Percentiles rank a stretch among this genome's conserved stretches.
phyloP scores from a whole-genome alignment of 2,797 vertebrate species.

The Eurystomus glaucurus region DNA sequence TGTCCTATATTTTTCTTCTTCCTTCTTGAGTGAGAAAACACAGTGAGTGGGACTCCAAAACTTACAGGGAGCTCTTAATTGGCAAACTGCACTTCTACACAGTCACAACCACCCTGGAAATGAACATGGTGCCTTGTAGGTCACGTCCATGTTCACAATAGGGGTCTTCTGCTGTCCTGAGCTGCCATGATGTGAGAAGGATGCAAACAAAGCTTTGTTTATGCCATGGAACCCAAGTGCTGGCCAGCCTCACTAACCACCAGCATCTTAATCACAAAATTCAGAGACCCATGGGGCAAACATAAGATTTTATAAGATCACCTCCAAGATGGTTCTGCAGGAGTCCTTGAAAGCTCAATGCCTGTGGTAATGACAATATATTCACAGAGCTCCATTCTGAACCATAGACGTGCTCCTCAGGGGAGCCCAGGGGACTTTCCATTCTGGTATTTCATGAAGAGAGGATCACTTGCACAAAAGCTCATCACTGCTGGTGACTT shows the following conservation, averaged over 20 bases:
- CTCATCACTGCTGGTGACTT: neutral
- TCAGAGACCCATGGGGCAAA: neutral
- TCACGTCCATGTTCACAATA: neutral
- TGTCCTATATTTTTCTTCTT: neutral
- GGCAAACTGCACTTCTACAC: neutral
- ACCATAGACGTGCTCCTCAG: rapidly evolving
- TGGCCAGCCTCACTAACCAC: neutral
- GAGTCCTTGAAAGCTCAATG: neutral
- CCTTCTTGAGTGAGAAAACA: neutral
- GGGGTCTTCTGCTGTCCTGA: neutral
- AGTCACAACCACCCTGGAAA: neutral
- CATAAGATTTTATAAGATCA: neutral
- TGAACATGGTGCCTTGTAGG: rapidly evolving
- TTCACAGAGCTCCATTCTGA: neutral
- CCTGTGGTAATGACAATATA: neutral
- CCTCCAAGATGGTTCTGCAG: neutral
- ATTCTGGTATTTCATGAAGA: neutral
- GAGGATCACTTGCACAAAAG: slow-evolving; percentile 7
- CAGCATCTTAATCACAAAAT: neutral
- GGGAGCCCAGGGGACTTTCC: rapidly evolving
- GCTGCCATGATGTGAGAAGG: neutral
- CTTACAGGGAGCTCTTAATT: neutral
- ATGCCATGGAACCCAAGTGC: neutral
- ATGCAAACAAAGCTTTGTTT: neutral
- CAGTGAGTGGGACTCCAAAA: neutral